These are phyloP conservation scores for Phragmatobia fuliginosa DNA, from an alignment of 2,888 invertebrate genomes.

Conservation along the genomic window DNA sequence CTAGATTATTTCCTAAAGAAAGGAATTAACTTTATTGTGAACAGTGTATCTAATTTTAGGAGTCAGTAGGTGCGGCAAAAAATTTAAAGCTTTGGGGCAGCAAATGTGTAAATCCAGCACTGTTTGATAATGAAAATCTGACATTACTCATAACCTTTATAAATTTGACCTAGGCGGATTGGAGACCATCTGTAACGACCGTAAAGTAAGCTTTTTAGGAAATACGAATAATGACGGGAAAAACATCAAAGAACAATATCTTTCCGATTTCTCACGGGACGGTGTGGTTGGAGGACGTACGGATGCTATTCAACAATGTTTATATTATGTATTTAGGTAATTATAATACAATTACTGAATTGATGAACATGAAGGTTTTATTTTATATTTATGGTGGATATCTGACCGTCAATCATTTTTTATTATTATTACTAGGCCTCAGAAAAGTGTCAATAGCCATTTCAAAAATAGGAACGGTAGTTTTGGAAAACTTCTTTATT, in stretches of 20 bases:
- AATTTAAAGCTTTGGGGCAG: too few relatives aligned
- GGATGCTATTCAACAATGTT: slow-evolving; percentile 8
- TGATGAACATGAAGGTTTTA: background rate
- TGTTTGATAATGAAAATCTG: background rate
- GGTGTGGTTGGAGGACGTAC: slow-evolving; percentile 1
- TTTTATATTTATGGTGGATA: too few relatives aligned
- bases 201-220: slow-evolving; percentile 2
- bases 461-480: too few relatives aligned
- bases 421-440: too few relatives aligned
- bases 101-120: too few relatives aligned
- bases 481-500: too few relatives aligned
- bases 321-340: background rate
- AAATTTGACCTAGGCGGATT: background rate
- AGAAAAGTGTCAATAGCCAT: too few relatives aligned
- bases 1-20: too few relatives aligned
- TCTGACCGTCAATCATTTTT: too few relatives aligned
- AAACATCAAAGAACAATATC: slow-evolving; percentile 29
- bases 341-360: background rate
- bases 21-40: too few relatives aligned
- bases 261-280: slow-evolving; percentile 49
- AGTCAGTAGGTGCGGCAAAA: too few relatives aligned
- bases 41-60: too few relatives aligned
- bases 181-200: background rate
- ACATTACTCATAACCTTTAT: background rate
- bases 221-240: slow-evolving; percentile 1